Base-by-base conservation (phyloP, 92 coral and sea anemone genomes). In the Phenganax marumi region DNA sequence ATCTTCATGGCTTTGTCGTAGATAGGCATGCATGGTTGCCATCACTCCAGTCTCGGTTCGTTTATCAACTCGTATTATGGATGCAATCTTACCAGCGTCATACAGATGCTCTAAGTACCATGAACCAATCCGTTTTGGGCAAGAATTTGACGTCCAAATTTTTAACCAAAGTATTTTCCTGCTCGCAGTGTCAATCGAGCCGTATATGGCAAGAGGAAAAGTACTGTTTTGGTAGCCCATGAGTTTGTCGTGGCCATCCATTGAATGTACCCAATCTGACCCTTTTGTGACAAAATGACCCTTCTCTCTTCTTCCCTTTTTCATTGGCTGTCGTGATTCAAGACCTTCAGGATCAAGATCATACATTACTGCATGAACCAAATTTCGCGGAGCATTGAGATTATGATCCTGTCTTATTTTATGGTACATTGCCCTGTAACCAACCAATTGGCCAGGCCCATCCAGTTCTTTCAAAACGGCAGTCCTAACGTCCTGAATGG, bases 141-240 rank as follows among this genome's bases (percentile, higher is more conserved):
- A 81, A 66, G 85, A 81, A 68, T 81, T 81, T 57, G 85, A 81
- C 52, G 65, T 69, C 85, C 85, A 81, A 21, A 81, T 81, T 64
- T 69, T 81, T 52, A 82, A 26, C 85, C 85, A 82, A 33, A 82
- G 79, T 48, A 82, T 82, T 39, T 82, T 82, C 65, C 71, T 62
- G 51, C 79, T 82, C 25, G 76, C 77, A 69, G 76, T 81, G 74
- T 81, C 62, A 51, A 52, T 75, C 47, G 76, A 71, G 76, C 76
- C 70, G 16, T 63, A 63, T 10, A 63, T 63, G 21, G 70, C 70
- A 7, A 70, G 47, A 46, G 53, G 75, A 50, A 70, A 70, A 33
- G 75, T 70, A 50, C 75, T 70, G 47, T 70, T 70, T 70, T 70
- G 75, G 47, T 70, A 70, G 23, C 52, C 52, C 52, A 46, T 70